A percentile compares a stretch with the other conserved stretches of the same genome.
phyloP scores from a whole-genome alignment of 2,113 vertebrate genomes.

The Myanophis thanlyinensis region DNA sequence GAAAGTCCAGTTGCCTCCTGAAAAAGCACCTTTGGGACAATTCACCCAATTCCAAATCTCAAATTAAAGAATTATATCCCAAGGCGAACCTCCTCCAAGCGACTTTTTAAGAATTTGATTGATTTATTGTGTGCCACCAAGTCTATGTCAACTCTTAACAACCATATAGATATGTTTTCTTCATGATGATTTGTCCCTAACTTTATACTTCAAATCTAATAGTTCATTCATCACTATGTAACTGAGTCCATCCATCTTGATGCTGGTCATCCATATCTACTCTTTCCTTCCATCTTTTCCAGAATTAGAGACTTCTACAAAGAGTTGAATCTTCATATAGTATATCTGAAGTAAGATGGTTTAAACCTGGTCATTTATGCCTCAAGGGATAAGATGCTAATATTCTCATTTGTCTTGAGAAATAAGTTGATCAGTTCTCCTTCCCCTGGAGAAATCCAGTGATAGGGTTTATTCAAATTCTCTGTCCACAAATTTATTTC shows the following conservation, averaged over 20 bases:
- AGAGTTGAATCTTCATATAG: background rate
- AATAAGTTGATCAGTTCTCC: background rate
- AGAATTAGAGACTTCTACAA: background rate
- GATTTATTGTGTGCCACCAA: background rate
- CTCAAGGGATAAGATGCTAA: background rate
- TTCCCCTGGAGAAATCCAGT: background rate
- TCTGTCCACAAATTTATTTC: background rate
- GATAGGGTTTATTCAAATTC: background rate
- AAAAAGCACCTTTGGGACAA: background rate
- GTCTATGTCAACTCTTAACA: background rate
- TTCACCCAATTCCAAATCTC: background rate
- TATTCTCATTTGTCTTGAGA: background rate
- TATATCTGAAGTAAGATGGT: background rate
- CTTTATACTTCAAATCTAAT: background rate
- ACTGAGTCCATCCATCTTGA: background rate
- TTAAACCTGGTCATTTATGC: background rate
- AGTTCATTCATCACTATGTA: background rate
- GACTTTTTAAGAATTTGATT: background rate
- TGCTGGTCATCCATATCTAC: background rate
- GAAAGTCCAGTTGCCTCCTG: too few relatives aligned
- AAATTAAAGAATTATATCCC: background rate
- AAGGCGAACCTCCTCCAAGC: background rate
- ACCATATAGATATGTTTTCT: background rate
- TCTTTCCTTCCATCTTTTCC: background rate
- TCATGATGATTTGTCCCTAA: background rate